These are phyloP conservation scores for Zaprionus lineosus DNA, from an alignment of 2,888 invertebrate genomes.

Conservation along the genomic window DNA sequence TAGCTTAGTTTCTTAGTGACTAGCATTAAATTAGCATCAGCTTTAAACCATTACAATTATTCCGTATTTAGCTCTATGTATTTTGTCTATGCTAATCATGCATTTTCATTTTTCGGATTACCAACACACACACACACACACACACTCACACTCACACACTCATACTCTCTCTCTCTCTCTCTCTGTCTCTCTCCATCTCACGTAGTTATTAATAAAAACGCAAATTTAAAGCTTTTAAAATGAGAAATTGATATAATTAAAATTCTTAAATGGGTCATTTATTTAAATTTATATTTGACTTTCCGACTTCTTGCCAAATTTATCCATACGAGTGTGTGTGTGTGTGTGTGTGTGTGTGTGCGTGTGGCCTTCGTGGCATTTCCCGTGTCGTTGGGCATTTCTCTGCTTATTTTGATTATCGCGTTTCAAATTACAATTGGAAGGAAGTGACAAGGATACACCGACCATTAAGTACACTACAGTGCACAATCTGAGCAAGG, in stretches of 20 bases:
- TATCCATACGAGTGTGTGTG: background rate
- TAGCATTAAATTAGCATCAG: constrained; percentile 32
- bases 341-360: background rate
- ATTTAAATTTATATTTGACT: constrained; percentile 37
- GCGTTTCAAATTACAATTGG: constrained; percentile 14
- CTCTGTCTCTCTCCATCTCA: too few species aligned
- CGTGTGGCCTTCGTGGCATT: too few species aligned
- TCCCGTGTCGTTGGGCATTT: constrained; percentile 10
- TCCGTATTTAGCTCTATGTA: constrained; percentile 24
- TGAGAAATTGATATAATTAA: constrained; percentile 20
- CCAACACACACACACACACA: constrained; percentile 11
- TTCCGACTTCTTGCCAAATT: constrained; percentile 22
- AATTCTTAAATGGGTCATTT: constrained; percentile 39
- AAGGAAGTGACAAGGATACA: too few species aligned
- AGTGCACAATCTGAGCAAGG: too few species aligned
- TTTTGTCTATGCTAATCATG: constrained; percentile 48
- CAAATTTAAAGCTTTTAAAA: constrained; percentile 17
- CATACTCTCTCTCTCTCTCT: too few species aligned
- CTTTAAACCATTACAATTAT: constrained; percentile 28
- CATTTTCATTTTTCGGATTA: constrained; percentile 28
- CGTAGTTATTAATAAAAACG: background rate
- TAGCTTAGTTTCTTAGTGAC: constrained; percentile 39
- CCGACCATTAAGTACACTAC: too few species aligned
- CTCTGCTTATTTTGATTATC: background rate
- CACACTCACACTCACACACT: background rate